Conservation (phyloP, 2,113 vertebrate genomes). For the Pterocles orientalis region DNA sequence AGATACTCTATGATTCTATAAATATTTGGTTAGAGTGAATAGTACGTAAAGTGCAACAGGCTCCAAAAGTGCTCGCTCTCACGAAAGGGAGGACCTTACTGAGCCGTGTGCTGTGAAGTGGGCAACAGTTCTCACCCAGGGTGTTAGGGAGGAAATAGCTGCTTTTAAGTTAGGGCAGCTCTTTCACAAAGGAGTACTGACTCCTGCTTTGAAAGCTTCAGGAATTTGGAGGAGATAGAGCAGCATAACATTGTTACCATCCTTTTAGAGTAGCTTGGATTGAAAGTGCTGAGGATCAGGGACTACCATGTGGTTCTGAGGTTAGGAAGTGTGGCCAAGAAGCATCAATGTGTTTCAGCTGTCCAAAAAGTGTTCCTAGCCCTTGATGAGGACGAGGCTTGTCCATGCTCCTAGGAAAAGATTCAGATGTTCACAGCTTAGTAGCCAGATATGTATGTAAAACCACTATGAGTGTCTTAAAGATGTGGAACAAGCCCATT, state of each 20-base stretch:
- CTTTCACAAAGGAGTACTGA: not conserved
- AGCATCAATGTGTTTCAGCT: not conserved
- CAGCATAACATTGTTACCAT: not conserved
- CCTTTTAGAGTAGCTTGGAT: not conserved
- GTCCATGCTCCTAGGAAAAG: not conserved
- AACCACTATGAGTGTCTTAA: not conserved
- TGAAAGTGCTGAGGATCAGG: not conserved
- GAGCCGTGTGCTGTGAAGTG: not conserved
- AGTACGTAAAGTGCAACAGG: not conserved
- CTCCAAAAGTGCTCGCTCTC: not conserved
- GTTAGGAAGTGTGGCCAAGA: not conserved
- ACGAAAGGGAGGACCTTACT: not conserved
- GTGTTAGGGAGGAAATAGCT: not conserved
- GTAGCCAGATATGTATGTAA: not conserved
- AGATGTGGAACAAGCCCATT: not conserved
- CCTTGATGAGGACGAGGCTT: not conserved
- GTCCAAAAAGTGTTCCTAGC: not conserved
- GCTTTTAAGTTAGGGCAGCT: not conserved
- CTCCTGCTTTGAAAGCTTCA: not conserved
- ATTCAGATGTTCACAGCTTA: not conserved
- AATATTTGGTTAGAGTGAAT: not conserved
- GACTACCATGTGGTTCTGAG: not conserved
- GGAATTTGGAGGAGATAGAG: not conserved
- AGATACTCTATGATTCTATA: not conserved
- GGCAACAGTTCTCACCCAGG: not conserved